phyloP scores from a whole-genome alignment of 2,797 vertebrate genomes.

The Trachurus trachurus region DNA sequence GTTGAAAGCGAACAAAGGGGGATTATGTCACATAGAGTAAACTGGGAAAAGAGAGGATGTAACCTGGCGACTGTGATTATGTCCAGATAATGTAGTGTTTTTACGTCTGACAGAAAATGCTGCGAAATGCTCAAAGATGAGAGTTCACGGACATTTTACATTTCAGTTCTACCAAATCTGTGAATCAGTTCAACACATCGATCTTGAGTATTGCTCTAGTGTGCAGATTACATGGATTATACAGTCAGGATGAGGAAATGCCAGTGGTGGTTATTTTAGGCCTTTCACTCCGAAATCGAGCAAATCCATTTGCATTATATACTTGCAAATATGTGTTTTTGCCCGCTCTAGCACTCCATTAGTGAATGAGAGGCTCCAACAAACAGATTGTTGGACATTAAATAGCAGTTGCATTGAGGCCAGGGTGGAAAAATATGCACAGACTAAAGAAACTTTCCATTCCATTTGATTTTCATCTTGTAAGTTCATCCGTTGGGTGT shows the following conservation, averaged over 20 bases:
- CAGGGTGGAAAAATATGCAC: background rate
- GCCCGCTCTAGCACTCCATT: too few relatives aligned
- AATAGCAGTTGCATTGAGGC: background rate
- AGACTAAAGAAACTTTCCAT: background rate
- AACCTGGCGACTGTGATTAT: slow-evolving; percentile 57
- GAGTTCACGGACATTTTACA: slow-evolving; percentile 19
- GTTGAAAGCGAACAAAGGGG: slow-evolving; percentile 70
- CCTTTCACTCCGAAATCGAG: background rate
- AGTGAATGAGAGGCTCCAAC: background rate
- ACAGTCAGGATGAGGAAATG: background rate
- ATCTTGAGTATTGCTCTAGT: background rate
- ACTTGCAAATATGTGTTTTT: background rate
- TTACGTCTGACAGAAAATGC: slow-evolving; percentile 31
- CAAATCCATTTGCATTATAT: background rate
- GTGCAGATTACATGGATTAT: slow-evolving; percentile 9
- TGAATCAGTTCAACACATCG: background rate
- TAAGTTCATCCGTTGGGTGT: background rate
- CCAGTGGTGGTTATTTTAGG: background rate
- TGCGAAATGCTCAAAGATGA: background rate
- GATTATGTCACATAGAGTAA: slow-evolving; percentile 72
- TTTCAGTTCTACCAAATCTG: slow-evolving; percentile 16
- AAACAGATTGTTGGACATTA: background rate
- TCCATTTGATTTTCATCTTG: background rate
- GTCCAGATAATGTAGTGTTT: slow-evolving; percentile 56
- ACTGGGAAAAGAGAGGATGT: slow-evolving; percentile 49